Percentiles rank a stretch among this genome's conserved stretches.
These are phyloP conservation scores for Suncus etruscus DNA, from an alignment of 2,113 vertebrate species.

Conservation along the genomic window DNA sequence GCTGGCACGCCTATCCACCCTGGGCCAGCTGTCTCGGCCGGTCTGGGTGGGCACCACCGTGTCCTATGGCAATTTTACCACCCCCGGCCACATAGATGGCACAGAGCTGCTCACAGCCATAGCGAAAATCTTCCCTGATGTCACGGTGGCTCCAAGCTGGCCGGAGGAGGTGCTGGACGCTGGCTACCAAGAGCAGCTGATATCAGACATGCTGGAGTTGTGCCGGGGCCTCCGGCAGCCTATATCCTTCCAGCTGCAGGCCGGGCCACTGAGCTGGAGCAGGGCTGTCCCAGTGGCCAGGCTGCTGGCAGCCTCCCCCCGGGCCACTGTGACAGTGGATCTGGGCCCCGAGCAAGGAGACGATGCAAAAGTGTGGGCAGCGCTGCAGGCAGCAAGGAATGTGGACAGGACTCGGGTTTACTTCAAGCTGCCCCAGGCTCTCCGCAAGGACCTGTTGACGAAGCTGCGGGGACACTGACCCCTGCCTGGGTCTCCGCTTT, in stretches of 20 bases:
- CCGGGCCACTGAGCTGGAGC: conserved; percentile 56
- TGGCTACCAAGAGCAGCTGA: conserved; percentile 82
- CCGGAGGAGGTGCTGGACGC: conserved; percentile 76
- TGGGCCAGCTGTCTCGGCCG: conserved; percentile 84
- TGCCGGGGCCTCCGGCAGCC: conserved; percentile 85
- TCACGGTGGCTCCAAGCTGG: conserved; percentile 87
- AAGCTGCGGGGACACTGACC: conserved; percentile 30
- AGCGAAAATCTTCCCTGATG: conserved; percentile 85
- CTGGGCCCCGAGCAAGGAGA: conserved; percentile 14
- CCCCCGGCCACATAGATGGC: conserved; percentile 81
- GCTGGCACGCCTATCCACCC: conserved; percentile 80
- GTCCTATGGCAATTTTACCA: conserved; percentile 76
- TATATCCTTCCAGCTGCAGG: conserved; percentile 87
- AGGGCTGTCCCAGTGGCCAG: not conserved
- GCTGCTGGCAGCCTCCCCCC: conserved; percentile 66
- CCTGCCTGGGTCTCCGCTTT: not conserved
- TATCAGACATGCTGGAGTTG: conserved; percentile 85
- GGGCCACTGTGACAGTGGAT: conserved; percentile 84
- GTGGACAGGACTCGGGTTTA: conserved; percentile 78
- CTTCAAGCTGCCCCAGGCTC: conserved; percentile 81
- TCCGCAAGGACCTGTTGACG: conserved; percentile 40
- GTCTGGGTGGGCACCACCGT: conserved; percentile 89
- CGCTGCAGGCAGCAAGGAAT: conserved; percentile 61
- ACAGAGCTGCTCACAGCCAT: conserved; percentile 84
- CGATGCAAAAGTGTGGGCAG: conserved; percentile 44